Evolutionary conservation across 2,888 invertebrate genomes (phyloP).

Genomic region (Chymomyza caudatula): DNA sequence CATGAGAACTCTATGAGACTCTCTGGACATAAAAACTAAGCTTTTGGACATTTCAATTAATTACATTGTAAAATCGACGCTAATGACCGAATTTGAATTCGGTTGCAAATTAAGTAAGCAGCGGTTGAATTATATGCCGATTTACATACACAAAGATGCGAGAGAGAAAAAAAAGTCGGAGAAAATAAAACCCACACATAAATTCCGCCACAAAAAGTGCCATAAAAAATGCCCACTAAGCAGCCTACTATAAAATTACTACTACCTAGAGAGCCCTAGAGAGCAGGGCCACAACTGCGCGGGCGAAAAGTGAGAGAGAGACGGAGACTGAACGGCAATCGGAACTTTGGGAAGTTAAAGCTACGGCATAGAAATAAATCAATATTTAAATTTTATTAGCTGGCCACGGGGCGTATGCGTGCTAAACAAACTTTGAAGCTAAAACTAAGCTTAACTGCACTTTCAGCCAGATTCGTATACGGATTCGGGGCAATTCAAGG

Average conservation of each 20-base stretch:
- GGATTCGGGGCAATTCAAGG: neutral
- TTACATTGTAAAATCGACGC: conserved; percentile 52
- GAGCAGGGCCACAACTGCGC: neutral
- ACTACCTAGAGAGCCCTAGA: neutral
- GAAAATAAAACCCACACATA: conserved; percentile 15
- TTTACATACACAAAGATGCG: neutral
- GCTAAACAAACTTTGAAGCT: conserved; percentile 4
- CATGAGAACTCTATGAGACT: neutral
- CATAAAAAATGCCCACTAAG: neutral
- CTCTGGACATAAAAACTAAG: neutral
- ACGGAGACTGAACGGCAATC: neutral
- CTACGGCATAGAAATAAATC: conserved; percentile 39
- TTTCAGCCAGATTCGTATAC: conserved; percentile 8
- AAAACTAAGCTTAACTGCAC: neutral
- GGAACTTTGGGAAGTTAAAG: neutral
- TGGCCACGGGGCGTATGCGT: conserved; percentile 48
- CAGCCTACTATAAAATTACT: neutral
- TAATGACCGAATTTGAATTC: conserved; percentile 64
- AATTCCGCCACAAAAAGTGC: neutral
- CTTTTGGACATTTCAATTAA: conserved; percentile 28
- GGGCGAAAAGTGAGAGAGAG: neutral
- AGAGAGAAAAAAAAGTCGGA: conserved; percentile 33
- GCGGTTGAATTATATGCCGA: conserved; percentile 40
- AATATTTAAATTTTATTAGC: conserved; percentile 47
- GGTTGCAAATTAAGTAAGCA: conserved; percentile 38